Percentiles rank a stretch among this genome's conserved stretches.
phyloP scores from a whole-genome alignment of 2,113 vertebrate genomes.

The Ophiodon elongatus region DNA sequence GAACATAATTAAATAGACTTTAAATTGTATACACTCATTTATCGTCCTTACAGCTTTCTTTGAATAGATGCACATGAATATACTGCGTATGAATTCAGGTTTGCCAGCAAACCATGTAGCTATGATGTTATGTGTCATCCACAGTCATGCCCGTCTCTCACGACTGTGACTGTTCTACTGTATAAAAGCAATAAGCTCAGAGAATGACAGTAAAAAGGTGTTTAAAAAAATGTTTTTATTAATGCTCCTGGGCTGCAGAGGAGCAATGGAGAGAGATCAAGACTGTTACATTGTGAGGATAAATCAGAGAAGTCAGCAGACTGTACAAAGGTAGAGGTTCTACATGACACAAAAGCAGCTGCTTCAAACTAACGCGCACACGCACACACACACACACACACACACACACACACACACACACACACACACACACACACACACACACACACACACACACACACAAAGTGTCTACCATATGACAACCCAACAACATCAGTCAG shows the following conservation, averaged over 20 bases:
- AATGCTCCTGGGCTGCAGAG: constrained; percentile 21
- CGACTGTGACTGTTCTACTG: not conserved
- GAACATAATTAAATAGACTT: not conserved
- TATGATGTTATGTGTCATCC: constrained; percentile 3
- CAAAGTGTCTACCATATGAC: not conserved
- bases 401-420: too few species aligned
- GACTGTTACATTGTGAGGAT: constrained; percentile 26
- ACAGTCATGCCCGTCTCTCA: not conserved
- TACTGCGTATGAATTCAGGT: not conserved
- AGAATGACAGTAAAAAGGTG: constrained; percentile 23
- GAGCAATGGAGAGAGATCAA: constrained; percentile 36
- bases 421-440: not conserved
- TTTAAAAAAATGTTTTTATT: constrained; percentile 20
- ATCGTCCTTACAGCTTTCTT: not conserved
- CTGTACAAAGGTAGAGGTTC: constrained; percentile 33
- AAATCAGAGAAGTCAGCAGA: constrained; percentile 42
- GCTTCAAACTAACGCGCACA: constrained; percentile 15
- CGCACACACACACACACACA: too few species aligned
- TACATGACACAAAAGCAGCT: constrained; percentile 19
- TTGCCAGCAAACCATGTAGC: not conserved
- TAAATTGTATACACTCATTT: not conserved
- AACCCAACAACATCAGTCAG: constrained; percentile 44
- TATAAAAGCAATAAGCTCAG: not conserved
- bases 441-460: constrained; percentile 11
- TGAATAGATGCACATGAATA: not conserved